Evolutionary conservation across 2,113 vertebrate species (phyloP), one percentile per base, ranked within the genome.

Genomic region (Sceloporus tristichus): DNA sequence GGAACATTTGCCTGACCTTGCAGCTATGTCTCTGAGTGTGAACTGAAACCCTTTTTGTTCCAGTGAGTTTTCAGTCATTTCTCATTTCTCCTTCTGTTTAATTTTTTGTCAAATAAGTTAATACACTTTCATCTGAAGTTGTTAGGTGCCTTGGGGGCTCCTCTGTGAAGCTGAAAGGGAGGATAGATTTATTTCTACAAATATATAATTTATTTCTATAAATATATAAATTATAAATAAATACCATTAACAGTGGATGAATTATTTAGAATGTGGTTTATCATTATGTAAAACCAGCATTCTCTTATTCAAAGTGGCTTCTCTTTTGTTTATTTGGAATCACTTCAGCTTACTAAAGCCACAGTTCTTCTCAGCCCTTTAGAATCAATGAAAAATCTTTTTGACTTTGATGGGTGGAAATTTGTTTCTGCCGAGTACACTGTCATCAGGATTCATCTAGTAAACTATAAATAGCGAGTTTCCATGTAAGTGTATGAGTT

Each of bases 221-320:
- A 79, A 34, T 59, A 56, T 79, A 79, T 79, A 14, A 56, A 79
- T 56, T 56, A 79, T 79, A 56, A 79, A 79, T 79, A 79, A 78
- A 56, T 56, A 59, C 53, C 78, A 79, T 79, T 79, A 40, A 18
- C 29, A 34, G 48, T 71, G 48, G n/a, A 71, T 56, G 11, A 75
- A 29, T 2, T 66, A 86, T 54, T 68, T 68, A 79, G 53, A 79
- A 48, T 85, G 1, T 74, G 62, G 74, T 68, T 21, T 48, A 79
- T 56, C 21, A 16, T 86, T 16, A 88, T 79, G 53, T 79, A 91
- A 93, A 85, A 77, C 85, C 78, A 88, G 16, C 7, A 76, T 2
- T 0, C 0, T 79, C 1, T 90, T 76, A 78, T 56, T 54, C n/a
- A 82, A 86, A 87, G 13, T 0, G 65, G 71, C 29, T 78, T 53